phyloP scores from a whole-genome alignment of 2,113 vertebrate species.

The Ciconia stormi region DNA sequence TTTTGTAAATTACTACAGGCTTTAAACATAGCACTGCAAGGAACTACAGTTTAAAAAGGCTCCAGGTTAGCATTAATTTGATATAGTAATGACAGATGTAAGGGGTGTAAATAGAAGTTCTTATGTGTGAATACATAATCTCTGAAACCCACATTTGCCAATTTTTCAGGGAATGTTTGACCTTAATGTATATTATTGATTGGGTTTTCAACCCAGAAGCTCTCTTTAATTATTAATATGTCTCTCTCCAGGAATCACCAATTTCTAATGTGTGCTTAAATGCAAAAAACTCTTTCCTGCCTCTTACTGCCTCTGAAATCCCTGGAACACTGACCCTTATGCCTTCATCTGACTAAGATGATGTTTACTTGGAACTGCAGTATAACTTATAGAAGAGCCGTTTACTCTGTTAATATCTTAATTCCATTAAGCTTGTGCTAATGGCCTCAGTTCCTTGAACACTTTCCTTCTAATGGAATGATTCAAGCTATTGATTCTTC shows the following conservation, averaged over 20 bases:
- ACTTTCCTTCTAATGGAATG: neutral
- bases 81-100: neutral
- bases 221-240: neutral
- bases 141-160: neutral
- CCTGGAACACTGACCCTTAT: neutral
- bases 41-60: neutral
- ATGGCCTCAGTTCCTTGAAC: neutral
- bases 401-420: neutral
- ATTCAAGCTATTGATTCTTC: neutral
- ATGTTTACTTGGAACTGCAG: neutral
- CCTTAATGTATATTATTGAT: neutral
- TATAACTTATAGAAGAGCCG: neutral
- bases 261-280: neutral
- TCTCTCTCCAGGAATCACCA: neutral
- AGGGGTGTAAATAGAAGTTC: neutral
- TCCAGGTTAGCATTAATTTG: neutral
- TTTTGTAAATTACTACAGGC: neutral
- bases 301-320: neutral
- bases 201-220: neutral
- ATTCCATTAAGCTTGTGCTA: neutral
- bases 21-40: neutral
- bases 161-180: neutral
- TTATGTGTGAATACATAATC: neutral
- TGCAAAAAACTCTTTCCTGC: neutral
- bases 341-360: neutral